Evolutionary conservation across 2,113 vertebrate species (phyloP), one percentile per base, ranked within the genome.

Genomic region (Carassius carassius): DNA sequence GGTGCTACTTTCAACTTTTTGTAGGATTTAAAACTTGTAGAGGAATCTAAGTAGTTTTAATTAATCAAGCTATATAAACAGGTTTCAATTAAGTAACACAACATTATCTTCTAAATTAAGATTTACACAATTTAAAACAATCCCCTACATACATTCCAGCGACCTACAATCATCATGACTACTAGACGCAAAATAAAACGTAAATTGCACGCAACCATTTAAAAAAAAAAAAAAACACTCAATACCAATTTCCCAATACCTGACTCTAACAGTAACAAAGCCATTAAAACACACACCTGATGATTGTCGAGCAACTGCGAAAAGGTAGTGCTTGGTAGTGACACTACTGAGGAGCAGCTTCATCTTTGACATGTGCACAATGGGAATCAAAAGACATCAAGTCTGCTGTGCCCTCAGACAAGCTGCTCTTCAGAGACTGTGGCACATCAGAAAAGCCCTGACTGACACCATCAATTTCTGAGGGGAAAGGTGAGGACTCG

Each of bases 261-360:
- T 77, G 54, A 78, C 60, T n/a, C 29, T 41, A 78, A 23, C 56
- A 60, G 17, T 60, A 78, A 37, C 76, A n/a, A 78, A 63, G 58
- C 35, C 35, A 79, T 25, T 65, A 6, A 63, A 69, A 67, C 25
- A 51, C 25, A 29, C 62, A 69, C 41, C 44, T 60, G 17, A 65
- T 54, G 63, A 81, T 81, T 69, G 62, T 54, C 35, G 3, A 67
- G 62, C 63, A 54, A 7, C 47, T 69, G 13, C 63, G 35, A 54
- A 56, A 63, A 63, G 21, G 25, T 47, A 62, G 32, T 65, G n/a
- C 44, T 12, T 35, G 56, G 23, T 63, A 54, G 44, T 54, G 82
- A 78, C 60, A n/a, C 83, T 85, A 85, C 84, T 81, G 84, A 47
- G 47, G 10, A 73, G 65, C 84, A 60, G 47, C 84, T 29, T 70